Evolutionary conservation across 1,140 invertebrate genomes (phyloP).

Genomic region (Ceratosolen fusciceps): DNA sequence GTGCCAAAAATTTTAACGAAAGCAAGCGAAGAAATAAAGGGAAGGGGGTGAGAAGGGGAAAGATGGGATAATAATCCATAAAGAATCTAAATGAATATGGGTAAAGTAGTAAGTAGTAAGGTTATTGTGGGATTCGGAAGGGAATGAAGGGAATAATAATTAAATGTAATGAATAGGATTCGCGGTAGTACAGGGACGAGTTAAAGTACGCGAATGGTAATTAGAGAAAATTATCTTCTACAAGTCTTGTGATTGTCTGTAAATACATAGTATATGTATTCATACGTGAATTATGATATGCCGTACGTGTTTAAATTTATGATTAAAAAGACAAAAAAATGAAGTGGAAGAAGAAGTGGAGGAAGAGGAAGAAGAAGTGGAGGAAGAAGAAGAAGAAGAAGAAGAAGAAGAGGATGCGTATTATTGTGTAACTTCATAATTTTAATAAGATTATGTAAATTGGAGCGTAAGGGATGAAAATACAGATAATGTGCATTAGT

Average conservation of each 20-base stretch:
- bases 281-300: slow-evolving; percentile 70
- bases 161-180: slow-evolving; percentile 49
- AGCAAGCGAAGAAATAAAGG: not conserved
- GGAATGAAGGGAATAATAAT: slow-evolving; percentile 27
- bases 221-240: slow-evolving; percentile 64
- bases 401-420: slow-evolving; percentile 55
- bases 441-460: too few relatives aligned
- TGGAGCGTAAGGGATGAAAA: slow-evolving; percentile 60
- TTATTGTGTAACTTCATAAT: slow-evolving; percentile 71
- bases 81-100: not conserved
- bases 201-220: slow-evolving; percentile 66
- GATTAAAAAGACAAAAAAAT: too few relatives aligned
- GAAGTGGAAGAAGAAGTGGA: too few relatives aligned
- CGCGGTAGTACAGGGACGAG: slow-evolving; percentile 59
- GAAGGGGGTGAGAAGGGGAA: not conserved
- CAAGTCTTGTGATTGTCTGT: slow-evolving; percentile 72
- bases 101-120: not conserved
- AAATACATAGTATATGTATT: slow-evolving; percentile 68
- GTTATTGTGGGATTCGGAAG: not conserved
- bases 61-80: slow-evolving; percentile 13
- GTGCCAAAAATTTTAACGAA: slow-evolving; percentile 46
- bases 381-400: too few relatives aligned
- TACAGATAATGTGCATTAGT: slow-evolving; percentile 29
- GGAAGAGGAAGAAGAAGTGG: too few relatives aligned
- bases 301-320: slow-evolving; percentile 69